A percentile compares a stretch with the other conserved stretches of the same genome.
These are phyloP conservation scores for Sitophilus oryzae DNA, from an alignment of 1,140 invertebrate species.

Conservation along the genomic window DNA sequence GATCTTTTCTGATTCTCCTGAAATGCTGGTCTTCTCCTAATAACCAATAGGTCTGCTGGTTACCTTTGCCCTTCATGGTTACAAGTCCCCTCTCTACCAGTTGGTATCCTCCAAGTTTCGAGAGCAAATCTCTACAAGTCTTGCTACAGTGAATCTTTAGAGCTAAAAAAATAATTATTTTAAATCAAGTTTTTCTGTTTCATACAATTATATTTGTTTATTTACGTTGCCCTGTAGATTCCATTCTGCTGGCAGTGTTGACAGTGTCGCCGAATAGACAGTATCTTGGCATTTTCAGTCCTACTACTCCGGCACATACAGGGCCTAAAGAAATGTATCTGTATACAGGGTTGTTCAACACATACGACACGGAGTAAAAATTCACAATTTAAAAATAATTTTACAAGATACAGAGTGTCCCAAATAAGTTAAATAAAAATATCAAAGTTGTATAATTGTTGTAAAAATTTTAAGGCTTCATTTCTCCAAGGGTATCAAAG, in stretches of 20 bases:
- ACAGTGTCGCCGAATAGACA: constrained; percentile 88
- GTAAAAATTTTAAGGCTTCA: too few species aligned
- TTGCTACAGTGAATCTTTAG: constrained; percentile 80
- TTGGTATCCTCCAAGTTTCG: constrained; percentile 72
- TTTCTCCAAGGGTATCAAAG: too few species aligned
- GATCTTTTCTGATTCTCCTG: constrained; percentile 48
- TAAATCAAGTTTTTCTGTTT: too few species aligned
- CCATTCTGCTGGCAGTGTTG: constrained; percentile 91
- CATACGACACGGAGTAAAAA: too few species aligned
- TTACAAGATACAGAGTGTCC: too few species aligned
- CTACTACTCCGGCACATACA: constrained; percentile 83
- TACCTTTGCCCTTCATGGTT: constrained; percentile 81
- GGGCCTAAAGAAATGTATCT: constrained; percentile 48
- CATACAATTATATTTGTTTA: too few species aligned
- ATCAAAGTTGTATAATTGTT: too few species aligned
- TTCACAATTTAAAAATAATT: too few species aligned
- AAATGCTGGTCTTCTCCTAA: constrained; percentile 63
- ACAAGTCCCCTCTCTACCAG: constrained; percentile 72
- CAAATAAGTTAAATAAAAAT: too few species aligned
- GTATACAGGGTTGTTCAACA: too few species aligned
- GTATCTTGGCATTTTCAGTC: constrained; percentile 84
- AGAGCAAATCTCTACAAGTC: constrained; percentile 65
- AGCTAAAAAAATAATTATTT: constrained; percentile 48
- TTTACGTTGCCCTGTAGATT: constrained; percentile 77
- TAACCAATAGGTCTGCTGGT: constrained; percentile 82